Evolutionary conservation across 2,797 vertebrate species (phyloP), one percentile per base, ranked within the genome.

Genomic region (Xyrichtys novacula): DNA sequence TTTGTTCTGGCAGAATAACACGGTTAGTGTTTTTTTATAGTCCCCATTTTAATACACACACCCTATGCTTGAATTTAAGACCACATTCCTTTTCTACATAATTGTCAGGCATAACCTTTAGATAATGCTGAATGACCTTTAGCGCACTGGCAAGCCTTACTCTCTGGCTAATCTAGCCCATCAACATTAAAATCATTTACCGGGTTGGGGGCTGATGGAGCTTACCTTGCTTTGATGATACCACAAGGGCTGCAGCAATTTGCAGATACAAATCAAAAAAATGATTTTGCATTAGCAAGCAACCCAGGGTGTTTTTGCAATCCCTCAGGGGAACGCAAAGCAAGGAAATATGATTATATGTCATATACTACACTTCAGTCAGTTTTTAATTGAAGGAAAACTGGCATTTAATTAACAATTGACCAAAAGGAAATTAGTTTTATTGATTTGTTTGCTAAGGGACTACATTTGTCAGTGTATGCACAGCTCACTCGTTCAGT

Each of bases 351-450:
- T 86, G 80, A 89, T 89, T 80, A 74, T 81, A 57, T 80, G 65
- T 83, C 82, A 85, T 84, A 80, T 85, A 87, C 76, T 82, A 75
- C 74, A 81, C 76, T 86, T 88, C 83, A 88, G 66, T 86, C 81
- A 59, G 56, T 84, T 92, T 91, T 90, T 87, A 90, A 91, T 90
- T 90, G 88, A 92, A 80, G 82, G 58, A 88, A 92, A 88, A 88
- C 64, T 86, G 80, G 74, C 62, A 86, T 92, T 93, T 93, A 91
- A 93, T 94, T 94, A 93, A 91, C 87, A 90, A 90, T 90, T 90
- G 91, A 92, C 90, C 81, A 81, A 90, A 87, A 89, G 89, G 85
- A 93, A 93, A 93, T 91, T 23, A 90, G 88, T 84, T 90, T 90
- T 89, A 94, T 94, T 91, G 91, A 94, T 93, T 91, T 91, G 88